Base-by-base conservation (phyloP, 1,140 invertebrate species). In the Batillaria attramentaria region DNA sequence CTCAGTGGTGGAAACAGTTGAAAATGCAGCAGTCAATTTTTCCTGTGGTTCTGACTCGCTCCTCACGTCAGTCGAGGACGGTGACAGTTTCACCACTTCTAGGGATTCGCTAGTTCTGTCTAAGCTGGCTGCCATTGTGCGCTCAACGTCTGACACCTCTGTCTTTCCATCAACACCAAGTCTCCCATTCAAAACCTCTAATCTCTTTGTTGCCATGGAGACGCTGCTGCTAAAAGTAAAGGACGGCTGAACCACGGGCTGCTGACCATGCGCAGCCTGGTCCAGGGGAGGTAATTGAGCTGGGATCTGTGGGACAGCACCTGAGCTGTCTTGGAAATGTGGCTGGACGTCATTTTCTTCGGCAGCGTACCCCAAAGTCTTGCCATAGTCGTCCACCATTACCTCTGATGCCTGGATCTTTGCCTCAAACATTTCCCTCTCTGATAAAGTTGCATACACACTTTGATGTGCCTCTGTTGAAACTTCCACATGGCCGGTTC, bases 341-440 rank as follows among this genome's bases (percentile, higher is more conserved):
- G 35, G 18, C 37, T 13, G 54, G 18, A 13, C 35, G n/a, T 4
- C 2, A 8, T n/a, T 74, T 24, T 10, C 2, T 35, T 74, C n/a
- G 13, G 46, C 54, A 62, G 18, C 37, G 31, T 75, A n/a, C 4
- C 39, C 73, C 31, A 31, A 39, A n/a, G 42, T 75, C 28, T 57
- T 50, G 42, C 73, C 73, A 42, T 41, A 78, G 1, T 60, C 50
- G 20, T 70, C 66, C 50, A 60, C n/a, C n/a, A n/a, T n/a, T n/a
- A n/a, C n/a, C n/a, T n/a, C n/a, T n/a, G n/a, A n/a, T n/a, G n/a
- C n/a, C n/a, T n/a, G n/a, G n/a, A n/a, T n/a, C n/a, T n/a, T n/a
- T n/a, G n/a, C n/a, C n/a, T n/a, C n/a, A n/a, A n/a, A n/a, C n/a
- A n/a, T n/a, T n/a, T n/a, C n/a, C n/a, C n/a, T n/a, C n/a, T n/a